Base-by-base conservation (phyloP, 2,888 invertebrate species). In the Ormyrus labotus region DNA sequence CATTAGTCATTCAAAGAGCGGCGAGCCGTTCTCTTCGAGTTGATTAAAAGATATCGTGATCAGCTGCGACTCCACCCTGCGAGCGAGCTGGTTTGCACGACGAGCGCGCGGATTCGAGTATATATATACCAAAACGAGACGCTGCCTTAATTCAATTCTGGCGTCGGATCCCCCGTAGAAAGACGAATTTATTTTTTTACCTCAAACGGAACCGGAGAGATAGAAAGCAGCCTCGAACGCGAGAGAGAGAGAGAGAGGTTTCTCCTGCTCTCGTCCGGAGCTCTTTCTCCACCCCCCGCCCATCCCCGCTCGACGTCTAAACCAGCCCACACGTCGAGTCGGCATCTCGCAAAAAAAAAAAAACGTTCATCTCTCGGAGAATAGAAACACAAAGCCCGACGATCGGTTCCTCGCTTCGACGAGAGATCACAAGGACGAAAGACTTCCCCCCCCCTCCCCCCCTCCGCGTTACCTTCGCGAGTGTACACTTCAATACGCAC, bases 171-270 rank as follows among this genome's bases (percentile, higher is more conserved):
- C n/a, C 13, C 13, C 47, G 6, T n/a, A 61, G 34, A 19, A 50
- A 61, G 34, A 10, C 61, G 70, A 58, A 60, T 71, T 71, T 50
- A 69, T 58, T 71, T 71, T 71, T 71, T 60, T 71, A 71, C 50
- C 13, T 34, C 34, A n/a, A 57, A 45, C 47, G 19, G 50, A 60
- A 60, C 9, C 50, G 9, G 6, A 60, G 58, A 63, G 47, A 63
- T 9, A 50, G 5, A 13, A 48, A 47, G 8, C 19, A 11, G 9
- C 7, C 19, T 11, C 13, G 9, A 57, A 9, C 10, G 50, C 50
- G 10, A 6, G 50, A 58, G 55, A 55, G 19, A 19, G 48, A 45
- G 48, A 19, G 9, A 58, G 5, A 8, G 8, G 48, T 10, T 6
- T 34, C 8, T 11, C 58, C 10, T 58, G n/a, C 9, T 19, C 0